Conservation (phyloP, 2,888 invertebrate species). For the Oxytorus armatus region DNA sequence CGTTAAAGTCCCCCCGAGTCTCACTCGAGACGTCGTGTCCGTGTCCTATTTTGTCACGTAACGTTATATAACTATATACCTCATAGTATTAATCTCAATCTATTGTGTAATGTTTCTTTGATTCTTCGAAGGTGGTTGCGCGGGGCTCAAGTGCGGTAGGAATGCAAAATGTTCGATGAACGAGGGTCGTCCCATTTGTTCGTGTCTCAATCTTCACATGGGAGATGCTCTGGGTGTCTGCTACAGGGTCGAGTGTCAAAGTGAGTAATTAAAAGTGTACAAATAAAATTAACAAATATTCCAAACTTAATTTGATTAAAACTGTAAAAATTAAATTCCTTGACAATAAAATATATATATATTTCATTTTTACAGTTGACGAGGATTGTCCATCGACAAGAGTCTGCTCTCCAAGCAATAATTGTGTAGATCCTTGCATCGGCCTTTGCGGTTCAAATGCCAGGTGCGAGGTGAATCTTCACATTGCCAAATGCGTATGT, state of each 20-base stretch:
- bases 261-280: slow-evolving; percentile 83
- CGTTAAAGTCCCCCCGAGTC: too few species aligned
- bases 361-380: slow-evolving; percentile 86
- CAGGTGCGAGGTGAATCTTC: slow-evolving; percentile 91
- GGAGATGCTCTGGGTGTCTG: slow-evolving; percentile 92
- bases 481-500: slow-evolving; percentile 92
- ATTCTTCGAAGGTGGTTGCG: slow-evolving; percentile 75
- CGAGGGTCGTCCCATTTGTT: slow-evolving; percentile 92
- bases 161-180: slow-evolving; percentile 84
- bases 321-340: background rate
- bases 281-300: slow-evolving; percentile 1
- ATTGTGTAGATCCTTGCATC: slow-evolving; percentile 92
- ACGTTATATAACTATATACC: background rate
- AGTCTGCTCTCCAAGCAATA: slow-evolving; percentile 89
- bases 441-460: slow-evolving; percentile 91
- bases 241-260: slow-evolving; percentile 90
- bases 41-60: too few species aligned
- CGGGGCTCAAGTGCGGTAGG: slow-evolving; percentile 81
- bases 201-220: slow-evolving; percentile 91
- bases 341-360: slow-evolving; percentile 10
- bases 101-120: slow-evolving; percentile 11
- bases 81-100: background rate
- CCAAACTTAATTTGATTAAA: background rate
- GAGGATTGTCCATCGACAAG: slow-evolving; percentile 90
- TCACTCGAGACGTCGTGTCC: too few species aligned